phyloP scores from a whole-genome alignment of 2,113 vertebrate genomes.

The Mesitornis unicolor region DNA sequence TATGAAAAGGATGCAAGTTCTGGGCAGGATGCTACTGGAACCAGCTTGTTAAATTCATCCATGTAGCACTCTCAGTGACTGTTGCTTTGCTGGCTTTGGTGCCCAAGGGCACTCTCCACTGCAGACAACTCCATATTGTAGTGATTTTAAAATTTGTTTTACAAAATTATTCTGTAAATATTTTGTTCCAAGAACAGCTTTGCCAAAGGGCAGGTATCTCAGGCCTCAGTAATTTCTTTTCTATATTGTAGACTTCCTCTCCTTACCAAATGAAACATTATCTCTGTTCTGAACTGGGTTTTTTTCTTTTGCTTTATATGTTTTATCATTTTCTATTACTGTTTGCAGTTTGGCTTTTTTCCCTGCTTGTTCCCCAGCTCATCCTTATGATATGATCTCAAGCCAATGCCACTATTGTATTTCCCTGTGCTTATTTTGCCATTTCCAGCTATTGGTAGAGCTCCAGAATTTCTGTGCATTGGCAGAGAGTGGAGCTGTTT shows the following conservation, averaged over 20 bases:
- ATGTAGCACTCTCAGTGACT: neutral
- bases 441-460: neutral
- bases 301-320: neutral
- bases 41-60: neutral
- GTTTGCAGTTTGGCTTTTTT: neutral
- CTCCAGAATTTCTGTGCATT: neutral
- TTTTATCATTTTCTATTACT: neutral
- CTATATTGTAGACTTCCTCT: neutral
- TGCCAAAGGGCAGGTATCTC: neutral
- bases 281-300: neutral
- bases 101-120: neutral
- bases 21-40: neutral
- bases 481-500: neutral
- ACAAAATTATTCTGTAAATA: no score
- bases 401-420: neutral
- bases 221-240: neutral
- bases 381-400: neutral
- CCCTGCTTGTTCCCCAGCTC: neutral
- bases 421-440: slow-evolving; percentile 1
- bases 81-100: neutral
- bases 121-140: neutral
- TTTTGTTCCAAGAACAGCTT: neutral
- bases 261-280: neutral
- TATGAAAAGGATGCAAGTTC: neutral
- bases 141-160: neutral